Conservation (phyloP, 2,888 invertebrate species). For the Trisateles emortualis region DNA sequence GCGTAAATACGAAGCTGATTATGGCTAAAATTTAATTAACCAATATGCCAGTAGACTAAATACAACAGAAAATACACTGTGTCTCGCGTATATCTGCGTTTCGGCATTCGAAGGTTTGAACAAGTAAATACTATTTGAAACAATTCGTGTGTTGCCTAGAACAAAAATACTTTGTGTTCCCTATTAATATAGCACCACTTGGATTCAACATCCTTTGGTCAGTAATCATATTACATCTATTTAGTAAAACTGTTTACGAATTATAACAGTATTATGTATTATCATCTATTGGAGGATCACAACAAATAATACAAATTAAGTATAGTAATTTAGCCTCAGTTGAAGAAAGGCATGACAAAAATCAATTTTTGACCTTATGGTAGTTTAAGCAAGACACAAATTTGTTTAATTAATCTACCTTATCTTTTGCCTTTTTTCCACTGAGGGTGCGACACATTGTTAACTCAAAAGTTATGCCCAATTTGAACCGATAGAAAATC, state of each 20-base stretch:
- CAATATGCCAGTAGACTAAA: not conserved
- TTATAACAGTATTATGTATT: too few species aligned
- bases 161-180: not conserved
- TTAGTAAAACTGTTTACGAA: not conserved
- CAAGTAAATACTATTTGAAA: not conserved
- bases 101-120: too few species aligned
- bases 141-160: slow-evolving; percentile 3
- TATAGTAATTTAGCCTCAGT: not conserved
- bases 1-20: not conserved
- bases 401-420: too few species aligned
- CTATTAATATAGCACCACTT: slow-evolving; percentile 68
- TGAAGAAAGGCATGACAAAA: not conserved
- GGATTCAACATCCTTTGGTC: slow-evolving; percentile 55
- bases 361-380: too few species aligned
- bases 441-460: too few species aligned
- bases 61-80: not conserved
- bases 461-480: too few species aligned
- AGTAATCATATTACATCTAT: not conserved
- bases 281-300: not conserved
- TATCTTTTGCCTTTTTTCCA: too few species aligned
- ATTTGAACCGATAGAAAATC: too few species aligned
- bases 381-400: not conserved
- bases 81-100: too few species aligned
- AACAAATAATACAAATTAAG: not conserved
- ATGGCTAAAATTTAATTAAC: not conserved